These are phyloP conservation scores for Erebia palarica DNA, from an alignment of 2,888 invertebrate species.

Conservation along the genomic window DNA sequence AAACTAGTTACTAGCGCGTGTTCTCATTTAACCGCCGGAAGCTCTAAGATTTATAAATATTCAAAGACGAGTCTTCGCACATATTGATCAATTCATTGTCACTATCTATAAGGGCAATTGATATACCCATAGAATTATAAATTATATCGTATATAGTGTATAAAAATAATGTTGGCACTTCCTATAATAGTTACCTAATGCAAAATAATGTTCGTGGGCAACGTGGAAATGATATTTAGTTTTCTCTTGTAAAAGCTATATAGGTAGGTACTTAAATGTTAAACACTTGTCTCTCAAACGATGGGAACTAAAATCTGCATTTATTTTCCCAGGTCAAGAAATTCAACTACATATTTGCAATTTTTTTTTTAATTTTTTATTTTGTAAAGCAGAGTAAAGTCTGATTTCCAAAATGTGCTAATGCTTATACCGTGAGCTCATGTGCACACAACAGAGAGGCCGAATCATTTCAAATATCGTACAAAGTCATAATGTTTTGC, in stretches of 20 bases:
- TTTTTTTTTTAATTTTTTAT: too few species aligned
- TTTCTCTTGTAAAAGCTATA: too few species aligned
- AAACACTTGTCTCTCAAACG: too few species aligned
- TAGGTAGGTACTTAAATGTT: too few species aligned
- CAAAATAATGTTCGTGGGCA: too few species aligned
- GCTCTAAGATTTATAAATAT: background rate
- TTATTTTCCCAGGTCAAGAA: too few species aligned
- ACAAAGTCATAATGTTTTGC: slow-evolving; percentile 3
- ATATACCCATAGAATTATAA: background rate
- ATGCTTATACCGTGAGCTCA: slow-evolving; percentile 1
- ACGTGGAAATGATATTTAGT: too few species aligned
- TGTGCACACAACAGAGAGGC: background rate
- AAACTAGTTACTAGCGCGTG: slow-evolving; percentile 11
- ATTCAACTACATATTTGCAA: too few species aligned
- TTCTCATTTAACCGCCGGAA: slow-evolving; percentile 16
- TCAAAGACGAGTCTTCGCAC: background rate
- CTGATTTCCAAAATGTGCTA: background rate
- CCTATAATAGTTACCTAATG: too few species aligned
- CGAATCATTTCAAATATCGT: slow-evolving; percentile 10
- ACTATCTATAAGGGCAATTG: background rate
- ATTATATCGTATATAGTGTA: too few species aligned
- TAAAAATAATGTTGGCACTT: too few species aligned
- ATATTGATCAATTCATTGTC: background rate
- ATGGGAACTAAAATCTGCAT: too few species aligned
- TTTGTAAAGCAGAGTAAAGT: background rate